phyloP scores from a whole-genome alignment of 2,888 invertebrate genomes.

The Tipula lateralis region DNA sequence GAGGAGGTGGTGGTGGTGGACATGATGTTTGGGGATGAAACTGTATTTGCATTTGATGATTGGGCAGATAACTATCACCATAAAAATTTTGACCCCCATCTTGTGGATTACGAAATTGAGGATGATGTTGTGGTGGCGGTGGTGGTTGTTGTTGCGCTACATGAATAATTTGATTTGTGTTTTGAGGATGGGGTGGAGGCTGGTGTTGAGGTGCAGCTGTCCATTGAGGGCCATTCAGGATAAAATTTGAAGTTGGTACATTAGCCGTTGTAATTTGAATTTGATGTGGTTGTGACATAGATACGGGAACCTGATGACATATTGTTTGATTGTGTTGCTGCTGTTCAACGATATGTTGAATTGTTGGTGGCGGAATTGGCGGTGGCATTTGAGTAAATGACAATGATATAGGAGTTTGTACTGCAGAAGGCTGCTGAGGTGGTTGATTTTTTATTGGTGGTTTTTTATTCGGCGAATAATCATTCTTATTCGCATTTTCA shows the following conservation, averaged over 20 bases:
- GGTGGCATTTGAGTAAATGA: constrained; percentile 36
- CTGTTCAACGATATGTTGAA: constrained; percentile 36
- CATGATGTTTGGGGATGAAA: constrained; percentile 28
- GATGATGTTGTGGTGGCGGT: constrained; percentile 12
- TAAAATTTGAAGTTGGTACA: constrained; percentile 35
- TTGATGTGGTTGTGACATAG: constrained; percentile 36
- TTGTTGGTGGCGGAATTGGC: constrained; percentile 35
- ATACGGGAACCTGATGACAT: constrained; percentile 36
- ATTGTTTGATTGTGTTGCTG: constrained; percentile 32
- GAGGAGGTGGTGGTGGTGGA: constrained; percentile 26
- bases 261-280: constrained; percentile 35
- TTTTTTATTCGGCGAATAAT: neutral
- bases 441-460: neutral
- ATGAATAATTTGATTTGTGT: neutral
- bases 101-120: neutral
- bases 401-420: constrained; percentile 32
- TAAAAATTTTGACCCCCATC: neutral
- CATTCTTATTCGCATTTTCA: neutral
- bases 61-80: constrained; percentile 32
- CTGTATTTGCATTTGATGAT: constrained; percentile 33
- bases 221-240: constrained; percentile 33
- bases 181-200: constrained; percentile 28
- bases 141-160: constrained; percentile 31
- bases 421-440: neutral
- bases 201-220: constrained; percentile 28